Evolutionary conservation across 2,113 vertebrate genomes (phyloP), one percentile per base, ranked within the genome.

Genomic region (Poecilia latipinna): DNA sequence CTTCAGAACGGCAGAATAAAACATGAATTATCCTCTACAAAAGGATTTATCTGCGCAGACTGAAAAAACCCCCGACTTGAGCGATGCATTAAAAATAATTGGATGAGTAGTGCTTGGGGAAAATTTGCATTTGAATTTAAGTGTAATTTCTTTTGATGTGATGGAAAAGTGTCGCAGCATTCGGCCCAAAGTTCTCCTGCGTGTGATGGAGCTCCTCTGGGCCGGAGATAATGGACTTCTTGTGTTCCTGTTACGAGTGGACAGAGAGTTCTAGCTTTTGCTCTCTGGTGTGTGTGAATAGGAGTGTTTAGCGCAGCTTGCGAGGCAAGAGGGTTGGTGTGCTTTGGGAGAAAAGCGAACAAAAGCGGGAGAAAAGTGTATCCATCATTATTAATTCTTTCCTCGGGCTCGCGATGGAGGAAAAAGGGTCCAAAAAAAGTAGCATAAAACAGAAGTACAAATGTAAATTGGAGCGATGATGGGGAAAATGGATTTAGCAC

Each of bases 201-300:
- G 54, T 80, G 80, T 63, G 69, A 69, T 28, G 51, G 68, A 68
- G 65, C 57, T 65, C 85, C 79, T 12, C 35, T 0, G 82, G 82
- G 72, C 85, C 70, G 0, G 65, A 86, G 79, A 89, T 90, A 92
- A 93, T 92, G 92, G 90, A 88, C 83, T 93, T 93, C 86, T 85
- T 83, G 83, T 92, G 92, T 93, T 91, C 85, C 78, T 75, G 82
- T 86, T 83, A 77, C 62, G 74, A 83, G 88, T 90, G 86, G 87
- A 88, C 90, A 82, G 83, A 0, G 57, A 85, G 89, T 83, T 78
- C 74, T 35, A 10, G 72, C 82, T 74, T 78, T 79, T 69, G 26
- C 76, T 69, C 74, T 68, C 74, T 77, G n/a, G 4, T 85, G 85
- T 86, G 82, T 82, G 90, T 77, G 84, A 91, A 92, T 72, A 65